Conservation (phyloP, 2,888 invertebrate genomes). For the Neocrepidodera transversa region DNA sequence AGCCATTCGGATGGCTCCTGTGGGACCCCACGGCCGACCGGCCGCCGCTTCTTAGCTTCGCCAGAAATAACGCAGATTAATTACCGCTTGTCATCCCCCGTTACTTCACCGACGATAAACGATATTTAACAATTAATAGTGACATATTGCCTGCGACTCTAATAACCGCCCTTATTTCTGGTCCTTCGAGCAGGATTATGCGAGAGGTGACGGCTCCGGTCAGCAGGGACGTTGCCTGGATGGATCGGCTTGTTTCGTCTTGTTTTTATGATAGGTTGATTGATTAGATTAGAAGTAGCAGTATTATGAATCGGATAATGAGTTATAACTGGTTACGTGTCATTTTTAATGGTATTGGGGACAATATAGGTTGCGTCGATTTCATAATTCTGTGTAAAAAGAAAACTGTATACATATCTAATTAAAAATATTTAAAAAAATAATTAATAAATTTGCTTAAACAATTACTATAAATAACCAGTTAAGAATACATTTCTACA, state of each 20-base stretch:
- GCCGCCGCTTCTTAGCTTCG: slow-evolving; percentile 54
- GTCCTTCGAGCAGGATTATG: slow-evolving; percentile 41
- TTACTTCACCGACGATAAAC: slow-evolving; percentile 60
- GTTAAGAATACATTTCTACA: no score
- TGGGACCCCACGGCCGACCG: slow-evolving; percentile 49
- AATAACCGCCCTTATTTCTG: slow-evolving; percentile 48
- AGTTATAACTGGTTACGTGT: no score
- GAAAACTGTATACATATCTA: no score
- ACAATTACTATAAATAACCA: no score
- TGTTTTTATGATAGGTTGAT: no score
- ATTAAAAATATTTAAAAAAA: no score
- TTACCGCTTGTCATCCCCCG: slow-evolving; percentile 60
- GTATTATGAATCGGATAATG: no score
- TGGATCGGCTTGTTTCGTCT: not conserved
- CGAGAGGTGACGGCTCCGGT: slow-evolving; percentile 9
- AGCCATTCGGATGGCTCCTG: slow-evolving; percentile 53
- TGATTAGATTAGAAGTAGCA: not conserved
- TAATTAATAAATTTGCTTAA: no score
- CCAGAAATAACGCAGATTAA: slow-evolving; percentile 61
- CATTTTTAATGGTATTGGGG: no score
- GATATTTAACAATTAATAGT: slow-evolving; percentile 62
- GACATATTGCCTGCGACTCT: slow-evolving; percentile 55
- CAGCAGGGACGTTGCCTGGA: slow-evolving; percentile 6
- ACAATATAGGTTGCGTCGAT: no score
- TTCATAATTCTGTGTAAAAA: no score